Conservation (phyloP, 2,113 vertebrate genomes). For the Ursus arctos region DNA sequence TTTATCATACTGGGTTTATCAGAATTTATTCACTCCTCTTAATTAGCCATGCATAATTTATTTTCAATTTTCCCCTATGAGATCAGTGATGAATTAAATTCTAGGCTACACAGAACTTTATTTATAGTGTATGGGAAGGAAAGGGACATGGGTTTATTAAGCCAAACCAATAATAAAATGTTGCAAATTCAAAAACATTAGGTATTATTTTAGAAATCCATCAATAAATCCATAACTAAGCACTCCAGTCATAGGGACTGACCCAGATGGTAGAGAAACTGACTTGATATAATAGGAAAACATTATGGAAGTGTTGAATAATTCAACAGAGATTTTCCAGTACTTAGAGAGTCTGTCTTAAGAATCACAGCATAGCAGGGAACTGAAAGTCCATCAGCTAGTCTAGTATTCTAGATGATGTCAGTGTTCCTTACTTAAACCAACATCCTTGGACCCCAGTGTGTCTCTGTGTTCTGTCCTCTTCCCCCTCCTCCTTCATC, state of each 20-base stretch:
- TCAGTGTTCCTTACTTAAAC: background rate
- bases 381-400: background rate
- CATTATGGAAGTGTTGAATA: background rate
- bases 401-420: too few relatives aligned
- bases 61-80: conserved; percentile 8
- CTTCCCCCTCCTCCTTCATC: too few relatives aligned
- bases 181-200: background rate
- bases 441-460: background rate
- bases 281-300: background rate
- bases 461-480: background rate
- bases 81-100: background rate
- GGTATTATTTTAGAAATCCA: background rate
- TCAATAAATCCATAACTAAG: background rate
- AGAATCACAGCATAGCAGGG: background rate
- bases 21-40: background rate
- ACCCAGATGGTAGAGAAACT: background rate
- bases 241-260: background rate
- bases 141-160: background rate
- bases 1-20: background rate
- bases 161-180: background rate
- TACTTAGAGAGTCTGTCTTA: background rate
- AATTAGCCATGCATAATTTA: background rate
- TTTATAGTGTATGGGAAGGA: background rate
- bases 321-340: background rate
- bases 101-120: background rate